Evolutionary conservation across 35 echinoderm and acorn worm species (phyloP), one percentile per base, ranked within the genome.

Genomic region (Lytechinus pictus): DNA sequence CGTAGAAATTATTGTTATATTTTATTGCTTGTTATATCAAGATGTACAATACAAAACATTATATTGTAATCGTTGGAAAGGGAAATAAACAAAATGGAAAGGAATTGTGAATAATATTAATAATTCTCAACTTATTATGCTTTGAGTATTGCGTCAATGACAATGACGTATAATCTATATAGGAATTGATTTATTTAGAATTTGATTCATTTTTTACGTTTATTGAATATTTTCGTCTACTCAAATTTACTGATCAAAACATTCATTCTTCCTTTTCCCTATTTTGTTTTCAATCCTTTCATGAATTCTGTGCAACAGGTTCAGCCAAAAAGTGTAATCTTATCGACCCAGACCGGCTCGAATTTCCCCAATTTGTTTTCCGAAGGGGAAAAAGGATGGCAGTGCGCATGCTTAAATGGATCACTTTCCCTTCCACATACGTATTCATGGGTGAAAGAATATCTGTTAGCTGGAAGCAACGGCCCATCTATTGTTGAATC

Each of bases 291-390:
- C 9, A 58, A 2, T 13, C 9, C 13, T 13, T 9, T 58, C 56
- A 58, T 13, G 9, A 9, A 58, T 58, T 58, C 5, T 21, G 4
- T 71, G 16, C 13, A 71, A 71, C 61, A 71, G 24, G 13, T 24
- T 71, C 19, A 71, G 24, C 61, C 3, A 21, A 21, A 21, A 21
- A 71, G 16, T 13, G 61, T 71, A 71, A 71, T 6, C 24, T 71
- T 24, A 71, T 90, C 33, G 52, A 54, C 88, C 88, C 29, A 3
- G 13, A 12, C 29, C 52, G 1, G 88, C 52, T 90, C 28, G 13
- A 54, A 33, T 52, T 54, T 44, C 88, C 88, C 88, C 88, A 90
- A 90, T 90, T 90, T 90, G 88, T 90, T 90, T 33, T 90, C 88
- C 88, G 14, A 54, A 90, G 16, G 24, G 88, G 24, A 33, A 14